Evolutionary conservation across 2,797 vertebrate genomes (phyloP), one percentile per base, ranked within the genome.

Genomic region (Champsocephalus gunnari): DNA sequence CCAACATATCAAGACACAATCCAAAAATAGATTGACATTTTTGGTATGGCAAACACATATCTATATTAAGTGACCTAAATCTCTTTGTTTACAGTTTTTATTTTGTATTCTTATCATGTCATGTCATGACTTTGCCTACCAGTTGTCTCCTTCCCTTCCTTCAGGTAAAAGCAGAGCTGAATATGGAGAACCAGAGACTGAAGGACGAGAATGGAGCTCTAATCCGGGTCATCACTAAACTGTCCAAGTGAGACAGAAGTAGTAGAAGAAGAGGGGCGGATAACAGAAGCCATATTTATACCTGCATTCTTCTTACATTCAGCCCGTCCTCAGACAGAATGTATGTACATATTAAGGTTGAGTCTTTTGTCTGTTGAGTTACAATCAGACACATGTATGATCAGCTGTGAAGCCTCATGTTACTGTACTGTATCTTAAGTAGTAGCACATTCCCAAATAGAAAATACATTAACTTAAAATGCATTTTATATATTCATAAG

Each of bases 131-230:
- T 68, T 41, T 54, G 24, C 5, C 49, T 0, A 50, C 49, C 3
- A 21, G 10, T 61, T 58, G 44, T 69, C 16, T 59, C 2, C 0
- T 60, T 12, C 13, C 76, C 2, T 84, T 24, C 74, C 17, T 50
- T 3, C 92, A 98, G 97, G 93, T 95, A 81, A 95, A 97, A 90
- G 95, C 95, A 48, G 97, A 98, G 48, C 93, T 99, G 65, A 97
- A 96, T 85, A 96, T 91, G 0, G 97, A 99, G 92, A 99, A 99
- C 93, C 96, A 97, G 92, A 95, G 97, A 86, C 95, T 99, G 89
- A 99, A 98, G 87, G 97, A 99, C 21, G 97, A 99, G 89, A 99
- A 99, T 0, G 96, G 96, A 77, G 97, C 97, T 73, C 93, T 99
- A 89, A 98, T 99, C 89, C 93, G 97, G 74, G 97, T 98, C 91